A percentile compares a stretch with the other conserved stretches of the same genome.
These are phyloP conservation scores for Eutrigla gurnardus DNA, from an alignment of 2,797 vertebrate species.

Conservation along the genomic window DNA sequence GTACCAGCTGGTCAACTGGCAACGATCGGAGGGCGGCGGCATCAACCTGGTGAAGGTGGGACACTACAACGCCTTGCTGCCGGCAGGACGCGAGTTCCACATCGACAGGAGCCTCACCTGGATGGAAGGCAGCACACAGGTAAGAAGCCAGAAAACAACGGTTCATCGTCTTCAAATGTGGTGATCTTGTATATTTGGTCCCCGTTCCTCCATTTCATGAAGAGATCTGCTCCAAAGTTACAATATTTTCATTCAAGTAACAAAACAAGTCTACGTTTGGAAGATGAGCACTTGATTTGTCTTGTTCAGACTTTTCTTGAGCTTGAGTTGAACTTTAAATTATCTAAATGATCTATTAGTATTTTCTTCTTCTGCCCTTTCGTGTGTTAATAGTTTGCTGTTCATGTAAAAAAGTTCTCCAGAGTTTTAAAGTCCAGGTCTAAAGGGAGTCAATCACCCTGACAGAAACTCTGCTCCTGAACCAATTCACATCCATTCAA, in stretches of 20 bases:
- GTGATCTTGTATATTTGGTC: not conserved
- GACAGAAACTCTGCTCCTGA: no score
- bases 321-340: not conserved
- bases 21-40: conserved; percentile 54
- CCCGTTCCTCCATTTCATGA: not conserved
- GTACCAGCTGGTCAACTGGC: conserved; percentile 85
- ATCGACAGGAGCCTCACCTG: conserved; percentile 71
- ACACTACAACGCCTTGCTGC: conserved; percentile 73
- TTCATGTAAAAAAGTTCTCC: no score
- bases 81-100: conserved; percentile 63
- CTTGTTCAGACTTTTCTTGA: not conserved
- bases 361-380: no score
- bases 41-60: conserved; percentile 76
- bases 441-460: no score
- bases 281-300: not conserved
- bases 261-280: not conserved
- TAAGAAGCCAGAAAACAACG: conserved; percentile 10
- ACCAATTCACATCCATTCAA: no score
- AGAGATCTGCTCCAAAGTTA: not conserved
- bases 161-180: not conserved
- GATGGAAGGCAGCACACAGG: conserved; percentile 59
- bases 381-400: no score
- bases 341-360: no score
- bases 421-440: no score
- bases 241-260: not conserved